Conservation (phyloP, 1,140 invertebrate genomes). For the Zaprionus gabonicus region DNA sequence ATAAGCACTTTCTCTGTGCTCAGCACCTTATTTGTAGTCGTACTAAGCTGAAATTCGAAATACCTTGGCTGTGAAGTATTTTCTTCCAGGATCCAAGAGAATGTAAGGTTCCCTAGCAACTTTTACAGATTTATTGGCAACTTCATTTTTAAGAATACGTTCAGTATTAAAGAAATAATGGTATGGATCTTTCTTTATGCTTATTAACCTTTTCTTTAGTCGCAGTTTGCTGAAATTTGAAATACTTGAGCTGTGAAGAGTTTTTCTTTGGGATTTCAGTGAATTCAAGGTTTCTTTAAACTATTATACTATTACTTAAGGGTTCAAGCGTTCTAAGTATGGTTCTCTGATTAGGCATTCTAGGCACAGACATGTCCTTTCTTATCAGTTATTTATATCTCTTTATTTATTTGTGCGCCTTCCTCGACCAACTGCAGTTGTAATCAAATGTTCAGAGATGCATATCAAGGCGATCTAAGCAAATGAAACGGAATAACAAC, state of each 20-base stretch:
- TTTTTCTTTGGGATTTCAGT: background rate
- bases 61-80: background rate
- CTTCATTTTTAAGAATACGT: too few relatives aligned
- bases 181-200: background rate
- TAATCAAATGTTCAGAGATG: slow-evolving; percentile 70
- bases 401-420: background rate
- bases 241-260: background rate
- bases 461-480: slow-evolving; percentile 72
- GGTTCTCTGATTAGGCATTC: background rate
- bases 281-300: background rate
- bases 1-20: background rate
- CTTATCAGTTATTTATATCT: background rate
- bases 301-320: too few relatives aligned
- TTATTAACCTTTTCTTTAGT: too few relatives aligned
- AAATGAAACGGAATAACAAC: slow-evolving; percentile 66
- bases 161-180: too few relatives aligned
- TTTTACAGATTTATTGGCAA: background rate
- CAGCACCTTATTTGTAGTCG: background rate
- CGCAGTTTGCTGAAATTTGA: background rate
- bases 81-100: background rate
- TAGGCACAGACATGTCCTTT: slow-evolving; percentile 1
- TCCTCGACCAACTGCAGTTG: slow-evolving; percentile 9
- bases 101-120: background rate
- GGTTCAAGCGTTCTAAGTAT: too few relatives aligned
- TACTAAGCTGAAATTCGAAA: background rate